Evolutionary conservation across 1,140 invertebrate species (phyloP).

Genomic region (Drosophila nigromelanica): DNA sequence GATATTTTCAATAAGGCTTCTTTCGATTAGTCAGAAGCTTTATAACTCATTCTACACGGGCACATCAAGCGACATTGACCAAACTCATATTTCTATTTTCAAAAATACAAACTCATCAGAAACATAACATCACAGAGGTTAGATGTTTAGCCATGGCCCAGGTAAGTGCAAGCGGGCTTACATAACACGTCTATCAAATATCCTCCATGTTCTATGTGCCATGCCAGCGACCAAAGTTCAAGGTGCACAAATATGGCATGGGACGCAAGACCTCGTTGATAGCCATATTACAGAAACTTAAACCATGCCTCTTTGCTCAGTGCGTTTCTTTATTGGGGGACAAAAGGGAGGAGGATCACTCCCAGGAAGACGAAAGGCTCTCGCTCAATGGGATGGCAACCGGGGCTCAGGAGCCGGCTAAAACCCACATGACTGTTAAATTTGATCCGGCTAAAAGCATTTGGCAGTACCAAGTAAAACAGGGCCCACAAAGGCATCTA

Average conservation of each 20-base stretch:
- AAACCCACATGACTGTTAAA: background rate
- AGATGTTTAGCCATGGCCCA: conserved; percentile 8
- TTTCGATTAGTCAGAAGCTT: too few species aligned
- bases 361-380: background rate
- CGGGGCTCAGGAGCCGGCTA: background rate
- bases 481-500: background rate
- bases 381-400: background rate
- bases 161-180: background rate
- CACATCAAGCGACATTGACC: background rate
- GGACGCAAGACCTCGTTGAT: conserved; percentile 4
- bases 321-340: background rate
- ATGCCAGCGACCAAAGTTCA: conserved; percentile 13
- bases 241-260: conserved; percentile 15
- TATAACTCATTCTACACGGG: background rate
- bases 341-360: background rate
- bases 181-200: background rate
- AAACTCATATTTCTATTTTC: background rate
- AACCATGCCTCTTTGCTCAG: conserved; percentile 6
- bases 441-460: background rate
- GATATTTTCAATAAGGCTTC: too few species aligned
- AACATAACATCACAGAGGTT: background rate
- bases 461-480: background rate
- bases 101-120: background rate
- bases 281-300: conserved; percentile 3
- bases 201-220: background rate